A percentile compares a stretch with the other conserved stretches of the same genome.
Conservation (phyloP, 2,888 invertebrate genomes). For the Aplocera efformata region DNA sequence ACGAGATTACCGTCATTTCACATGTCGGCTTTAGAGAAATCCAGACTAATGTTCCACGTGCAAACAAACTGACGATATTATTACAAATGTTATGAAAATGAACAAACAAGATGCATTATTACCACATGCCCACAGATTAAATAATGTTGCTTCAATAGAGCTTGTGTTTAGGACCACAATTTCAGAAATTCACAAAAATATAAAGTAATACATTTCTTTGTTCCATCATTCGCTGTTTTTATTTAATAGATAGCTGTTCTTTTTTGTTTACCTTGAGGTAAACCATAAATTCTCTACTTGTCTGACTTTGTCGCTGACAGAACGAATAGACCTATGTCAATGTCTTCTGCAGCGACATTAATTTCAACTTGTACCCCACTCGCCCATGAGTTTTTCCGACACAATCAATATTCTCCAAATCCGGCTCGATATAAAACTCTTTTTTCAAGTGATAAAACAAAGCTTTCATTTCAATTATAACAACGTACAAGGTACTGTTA, state of each 20-base stretch:
- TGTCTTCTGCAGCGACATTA: constrained; percentile 9
- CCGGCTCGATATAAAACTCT: constrained; percentile 16
- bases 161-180: no score
- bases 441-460: constrained; percentile 28
- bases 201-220: no score
- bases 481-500: constrained; percentile 33
- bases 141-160: no score
- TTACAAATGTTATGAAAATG: constrained; percentile 8
- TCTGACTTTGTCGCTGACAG: constrained; percentile 3
- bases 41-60: constrained; percentile 49
- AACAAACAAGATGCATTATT: constrained; percentile 5
- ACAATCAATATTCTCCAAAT: constrained; percentile 8
- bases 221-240: no score
- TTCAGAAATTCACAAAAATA: no score
- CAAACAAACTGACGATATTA: constrained; percentile 43
- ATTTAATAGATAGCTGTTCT: neutral
- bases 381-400: constrained; percentile 8
- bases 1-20: constrained; percentile 63
- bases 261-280: neutral
- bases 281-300: neutral
- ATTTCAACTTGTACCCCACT: constrained; percentile 14
- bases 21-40: constrained; percentile 58
- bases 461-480: constrained; percentile 34
- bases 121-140: no score
- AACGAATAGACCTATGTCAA: constrained; percentile 12